These are phyloP conservation scores for Perognathus longimembris DNA, from an alignment of 2,113 vertebrate genomes.

Conservation along the genomic window DNA sequence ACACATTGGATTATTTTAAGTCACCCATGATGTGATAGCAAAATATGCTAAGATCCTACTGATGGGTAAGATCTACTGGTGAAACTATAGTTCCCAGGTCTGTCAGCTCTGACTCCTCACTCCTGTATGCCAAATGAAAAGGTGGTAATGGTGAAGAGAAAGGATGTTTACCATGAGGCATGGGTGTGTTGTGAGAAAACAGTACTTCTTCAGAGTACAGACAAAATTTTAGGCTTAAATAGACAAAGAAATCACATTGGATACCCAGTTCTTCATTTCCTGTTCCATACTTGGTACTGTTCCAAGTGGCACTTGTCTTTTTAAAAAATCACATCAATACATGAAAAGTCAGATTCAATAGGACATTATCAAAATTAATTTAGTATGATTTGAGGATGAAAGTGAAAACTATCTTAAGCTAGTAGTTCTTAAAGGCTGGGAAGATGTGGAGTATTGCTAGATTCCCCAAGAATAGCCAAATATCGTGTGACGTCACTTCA, in stretches of 20 bases:
- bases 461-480: neutral
- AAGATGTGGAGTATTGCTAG: neutral
- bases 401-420: neutral
- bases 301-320: neutral
- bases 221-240: no score
- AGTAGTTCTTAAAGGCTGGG: neutral
- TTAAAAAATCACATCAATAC: neutral
- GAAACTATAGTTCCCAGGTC: no score
- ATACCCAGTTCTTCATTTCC: neutral
- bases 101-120: no score
- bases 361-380: conserved; percentile 10
- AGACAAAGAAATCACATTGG: neutral
- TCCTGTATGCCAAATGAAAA: no score
- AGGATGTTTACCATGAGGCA: no score
- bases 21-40: neutral
- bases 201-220: no score
- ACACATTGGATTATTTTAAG: no score
- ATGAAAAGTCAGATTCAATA: conserved; percentile 6
- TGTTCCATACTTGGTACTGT: neutral
- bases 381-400: neutral
- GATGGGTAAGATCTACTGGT: neutral
- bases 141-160: no score
- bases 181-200: no score
- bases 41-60: neutral
- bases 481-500: no score